Conservation (phyloP, 2,113 vertebrate species). For the Tor tambroides region DNA sequence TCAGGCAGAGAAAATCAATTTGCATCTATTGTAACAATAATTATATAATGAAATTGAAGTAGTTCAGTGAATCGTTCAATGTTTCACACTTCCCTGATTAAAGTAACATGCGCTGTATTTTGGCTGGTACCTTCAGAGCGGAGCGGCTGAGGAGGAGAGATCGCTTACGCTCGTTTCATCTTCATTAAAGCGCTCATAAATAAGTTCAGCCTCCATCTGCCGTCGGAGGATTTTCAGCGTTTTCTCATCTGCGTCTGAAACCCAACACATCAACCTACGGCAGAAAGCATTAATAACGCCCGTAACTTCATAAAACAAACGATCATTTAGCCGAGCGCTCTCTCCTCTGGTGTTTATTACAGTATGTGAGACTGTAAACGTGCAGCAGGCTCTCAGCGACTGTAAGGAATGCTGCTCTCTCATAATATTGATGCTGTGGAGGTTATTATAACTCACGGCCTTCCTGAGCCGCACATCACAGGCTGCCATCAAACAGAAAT, state of each 20-base stretch:
- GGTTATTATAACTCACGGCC: not conserved
- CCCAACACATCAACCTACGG: not conserved
- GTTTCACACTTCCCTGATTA: conserved; percentile 66
- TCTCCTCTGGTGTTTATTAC: not conserved
- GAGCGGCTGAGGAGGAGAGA: conserved; percentile 59
- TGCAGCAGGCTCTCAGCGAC: too few relatives aligned
- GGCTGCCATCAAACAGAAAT: not conserved
- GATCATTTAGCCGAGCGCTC: not conserved
- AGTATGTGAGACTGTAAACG: not conserved
- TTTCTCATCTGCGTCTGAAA: too few relatives aligned
- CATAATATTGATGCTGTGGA: not conserved
- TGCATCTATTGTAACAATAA: conserved; percentile 44
- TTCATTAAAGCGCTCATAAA: conserved; percentile 70
- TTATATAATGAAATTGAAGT: conserved; percentile 62
- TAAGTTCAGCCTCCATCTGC: conserved; percentile 62
- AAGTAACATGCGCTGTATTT: conserved; percentile 66
- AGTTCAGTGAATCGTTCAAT: conserved; percentile 61
- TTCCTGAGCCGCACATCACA: not conserved
- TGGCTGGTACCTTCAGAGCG: conserved; percentile 57
- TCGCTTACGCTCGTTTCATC: conserved; percentile 54
- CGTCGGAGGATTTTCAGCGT: not conserved
- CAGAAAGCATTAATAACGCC: not conserved
- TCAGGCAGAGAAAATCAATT: conserved; percentile 45
- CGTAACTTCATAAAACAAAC: not conserved
- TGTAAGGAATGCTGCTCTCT: not conserved